A percentile compares a stretch with the other conserved stretches of the same genome.
Evolutionary conservation across 2,888 invertebrate species (phyloP).

Genomic region (Asteroscopus sphinx): DNA sequence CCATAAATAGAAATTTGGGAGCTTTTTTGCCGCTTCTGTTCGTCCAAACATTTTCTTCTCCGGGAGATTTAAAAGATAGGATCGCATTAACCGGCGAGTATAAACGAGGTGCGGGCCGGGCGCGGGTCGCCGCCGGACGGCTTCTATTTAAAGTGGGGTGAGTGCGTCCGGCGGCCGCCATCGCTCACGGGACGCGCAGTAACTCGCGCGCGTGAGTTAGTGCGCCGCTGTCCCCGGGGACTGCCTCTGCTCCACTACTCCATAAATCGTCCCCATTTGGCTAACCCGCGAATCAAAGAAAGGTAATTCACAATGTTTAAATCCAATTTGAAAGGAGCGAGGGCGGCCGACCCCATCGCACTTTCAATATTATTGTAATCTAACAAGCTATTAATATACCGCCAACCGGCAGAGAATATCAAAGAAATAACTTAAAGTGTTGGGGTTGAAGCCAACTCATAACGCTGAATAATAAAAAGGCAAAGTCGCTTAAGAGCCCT

Average conservation of each 20-base stretch:
- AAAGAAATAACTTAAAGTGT: constrained; percentile 54
- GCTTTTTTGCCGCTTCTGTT: constrained; percentile 21
- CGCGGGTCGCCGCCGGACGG: constrained; percentile 52
- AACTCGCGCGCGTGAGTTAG: constrained; percentile 72
- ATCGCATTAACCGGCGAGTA: constrained; percentile 80
- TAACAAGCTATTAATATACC: constrained; percentile 68
- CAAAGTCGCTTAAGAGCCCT: neutral
- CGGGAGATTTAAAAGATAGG: constrained; percentile 79
- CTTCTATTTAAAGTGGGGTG: constrained; percentile 75
- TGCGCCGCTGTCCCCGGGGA: constrained; percentile 51
- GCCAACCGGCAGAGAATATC: constrained; percentile 50
- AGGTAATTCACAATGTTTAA: constrained; percentile 88
- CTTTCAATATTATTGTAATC: constrained; percentile 67
- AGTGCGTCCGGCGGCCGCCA: constrained; percentile 64
- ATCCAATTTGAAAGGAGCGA: constrained; percentile 78
- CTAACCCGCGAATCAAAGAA: constrained; percentile 87
- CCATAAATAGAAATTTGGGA: constrained; percentile 17
- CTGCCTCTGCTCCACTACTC: constrained; percentile 67
- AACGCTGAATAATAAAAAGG: constrained; percentile 18
- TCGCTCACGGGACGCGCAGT: constrained; percentile 71
- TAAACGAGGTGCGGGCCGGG: constrained; percentile 70
- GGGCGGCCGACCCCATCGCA: constrained; percentile 64
- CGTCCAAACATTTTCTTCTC: constrained; percentile 59
- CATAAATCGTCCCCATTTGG: constrained; percentile 87
- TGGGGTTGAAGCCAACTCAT: constrained; percentile 17